Conservation (phyloP, 2,888 invertebrate species). For the Diarsia brunnea region DNA sequence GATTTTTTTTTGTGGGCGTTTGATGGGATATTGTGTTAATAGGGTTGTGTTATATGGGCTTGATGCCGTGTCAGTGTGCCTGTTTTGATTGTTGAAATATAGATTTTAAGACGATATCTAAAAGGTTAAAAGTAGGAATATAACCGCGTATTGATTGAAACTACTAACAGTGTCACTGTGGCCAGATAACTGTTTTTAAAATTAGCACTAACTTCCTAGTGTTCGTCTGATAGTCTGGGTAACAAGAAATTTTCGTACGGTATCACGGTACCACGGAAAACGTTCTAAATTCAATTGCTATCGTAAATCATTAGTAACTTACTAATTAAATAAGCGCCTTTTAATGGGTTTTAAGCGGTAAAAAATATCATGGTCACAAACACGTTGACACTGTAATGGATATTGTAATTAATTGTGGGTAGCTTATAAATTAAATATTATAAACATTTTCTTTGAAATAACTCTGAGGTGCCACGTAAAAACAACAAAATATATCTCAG, state of each 20-base stretch:
- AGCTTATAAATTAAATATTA: background rate
- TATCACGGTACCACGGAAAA: background rate
- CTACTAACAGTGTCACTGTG: conserved; percentile 7
- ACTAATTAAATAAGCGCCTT: conserved; percentile 8
- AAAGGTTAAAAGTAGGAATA: background rate
- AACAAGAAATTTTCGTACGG: background rate
- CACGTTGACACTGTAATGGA: conserved; percentile 5
- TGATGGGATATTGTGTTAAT: conserved; percentile 1
- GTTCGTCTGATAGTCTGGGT: background rate
- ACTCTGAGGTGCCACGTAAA: background rate
- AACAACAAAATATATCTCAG: background rate
- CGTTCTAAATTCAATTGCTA: conserved; percentile 12
- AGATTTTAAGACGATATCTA: background rate
- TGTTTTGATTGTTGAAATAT: background rate
- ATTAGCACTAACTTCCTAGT: background rate
- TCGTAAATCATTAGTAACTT: conserved; percentile 21
- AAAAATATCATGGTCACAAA: conserved; percentile 20
- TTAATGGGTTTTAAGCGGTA: conserved; percentile 35
- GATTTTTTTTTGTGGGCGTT: background rate
- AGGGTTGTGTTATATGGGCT: background rate
- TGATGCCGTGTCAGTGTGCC: conserved; percentile 1
- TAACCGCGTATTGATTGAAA: background rate
- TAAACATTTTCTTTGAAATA: background rate
- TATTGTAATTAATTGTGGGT: conserved; percentile 22
- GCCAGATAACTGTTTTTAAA: conserved; percentile 21